Base-by-base conservation (phyloP, 2,113 vertebrate species). In the Psilopogon haemacephalus region DNA sequence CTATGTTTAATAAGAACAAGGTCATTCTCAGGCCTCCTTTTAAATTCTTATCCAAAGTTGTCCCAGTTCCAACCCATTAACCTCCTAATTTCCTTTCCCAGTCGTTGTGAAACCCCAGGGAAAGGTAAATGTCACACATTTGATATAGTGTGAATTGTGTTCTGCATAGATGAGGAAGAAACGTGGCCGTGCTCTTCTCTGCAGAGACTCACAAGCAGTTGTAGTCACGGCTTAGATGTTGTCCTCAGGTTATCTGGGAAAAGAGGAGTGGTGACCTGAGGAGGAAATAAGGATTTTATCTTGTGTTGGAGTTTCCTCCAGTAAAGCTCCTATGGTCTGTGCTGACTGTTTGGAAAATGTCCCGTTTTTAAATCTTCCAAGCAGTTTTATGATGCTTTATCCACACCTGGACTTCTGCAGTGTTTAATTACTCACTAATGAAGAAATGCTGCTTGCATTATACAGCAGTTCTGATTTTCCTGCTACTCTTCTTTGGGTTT, bases 31-130 rank as follows among this genome's bases (percentile, higher is more conserved):
- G 89, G 64, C 65, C 33, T 92, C 26, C 84, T 77, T 80, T 84
- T 42, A 15, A 40, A 62, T 84, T 84, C 9, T 19, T 56, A 37
- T 37, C 89, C 83, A 50, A 63, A 65, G 65, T 6, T 96, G 91
- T 90, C 88, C 62, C 64, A 30, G 80, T 94, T 96, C 80, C 89
- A 93, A 56, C 48, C 62, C 84, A 84, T 93, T 88, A 86, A 88
- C 80, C 52, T 86, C 76, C 84, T 86, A 50, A 94, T 93, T 92
- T 94, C 94, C 95, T 94, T 67, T 73, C 73, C 33, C 77, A 55
- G 84, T 71, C 58, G 32, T 82, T 4, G 2, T 84, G 74, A 32
- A 81, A 37, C 84, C 82, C 84, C 60, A 40, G 85, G 90, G 90
- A 75, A 84, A 75, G 67, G 90, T 78, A 40, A 86, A 86, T 77